These are phyloP conservation scores for Dryadula phaetusa DNA, from an alignment of 2,888 invertebrate species.

Conservation along the genomic window DNA sequence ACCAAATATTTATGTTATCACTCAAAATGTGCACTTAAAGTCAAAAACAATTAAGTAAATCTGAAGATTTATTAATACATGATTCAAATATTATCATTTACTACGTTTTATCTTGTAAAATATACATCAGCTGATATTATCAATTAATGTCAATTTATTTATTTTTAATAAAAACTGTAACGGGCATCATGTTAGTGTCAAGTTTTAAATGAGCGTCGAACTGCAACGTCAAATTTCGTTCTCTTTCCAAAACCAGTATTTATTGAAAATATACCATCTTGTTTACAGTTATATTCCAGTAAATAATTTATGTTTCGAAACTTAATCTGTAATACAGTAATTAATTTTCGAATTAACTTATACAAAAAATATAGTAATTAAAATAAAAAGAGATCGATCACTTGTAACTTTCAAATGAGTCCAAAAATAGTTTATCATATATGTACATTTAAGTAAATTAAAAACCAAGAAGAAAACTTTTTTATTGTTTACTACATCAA, in stretches of 20 bases:
- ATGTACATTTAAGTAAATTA: too few relatives aligned
- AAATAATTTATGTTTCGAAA: constrained; percentile 18
- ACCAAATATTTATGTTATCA: neutral
- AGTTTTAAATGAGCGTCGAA: constrained; percentile 9
- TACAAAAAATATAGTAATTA: neutral
- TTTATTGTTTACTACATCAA: neutral
- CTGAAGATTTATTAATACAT: neutral
- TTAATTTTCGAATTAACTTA: constrained; percentile 18
- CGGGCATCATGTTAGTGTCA: constrained; percentile 15
- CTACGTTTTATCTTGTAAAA: constrained; percentile 5
- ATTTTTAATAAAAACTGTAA: constrained; percentile 17
- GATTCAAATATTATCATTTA: neutral
- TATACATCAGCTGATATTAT: neutral
- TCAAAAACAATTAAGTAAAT: neutral
- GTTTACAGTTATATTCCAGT: constrained; percentile 25
- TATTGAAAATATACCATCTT: constrained; percentile 15
- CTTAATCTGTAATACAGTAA: constrained; percentile 2
- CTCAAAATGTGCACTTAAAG: neutral
- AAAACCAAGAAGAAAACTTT: too few relatives aligned
- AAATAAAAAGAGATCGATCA: neutral
- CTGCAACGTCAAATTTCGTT: constrained; percentile 13
- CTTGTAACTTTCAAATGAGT: neutral
- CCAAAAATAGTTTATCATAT: too few relatives aligned
- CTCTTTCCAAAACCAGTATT: constrained; percentile 25
- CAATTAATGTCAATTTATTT: constrained; percentile 11